Percentiles rank a stretch among this genome's conserved stretches.
These are phyloP conservation scores for Acrobasis consociella DNA, from an alignment of 2,888 invertebrate genomes.

Conservation along the genomic window DNA sequence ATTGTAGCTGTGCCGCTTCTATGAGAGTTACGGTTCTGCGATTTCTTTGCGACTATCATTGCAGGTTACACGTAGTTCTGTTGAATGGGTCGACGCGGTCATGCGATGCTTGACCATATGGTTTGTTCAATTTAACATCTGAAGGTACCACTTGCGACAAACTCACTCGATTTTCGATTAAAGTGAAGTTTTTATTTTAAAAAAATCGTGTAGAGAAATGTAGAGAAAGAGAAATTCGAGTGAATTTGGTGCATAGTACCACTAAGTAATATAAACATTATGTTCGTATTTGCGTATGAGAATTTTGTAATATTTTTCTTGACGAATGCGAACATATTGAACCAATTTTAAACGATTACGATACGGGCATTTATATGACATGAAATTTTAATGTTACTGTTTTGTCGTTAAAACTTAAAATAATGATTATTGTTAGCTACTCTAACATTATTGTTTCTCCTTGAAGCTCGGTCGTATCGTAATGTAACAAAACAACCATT, in stretches of 20 bases:
- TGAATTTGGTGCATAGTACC: slow-evolving; percentile 30
- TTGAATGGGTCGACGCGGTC: slow-evolving; percentile 64
- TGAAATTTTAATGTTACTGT: slow-evolving; percentile 5
- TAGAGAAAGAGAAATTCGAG: slow-evolving; percentile 25
- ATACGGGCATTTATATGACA: slow-evolving; percentile 3
- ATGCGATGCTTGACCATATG: slow-evolving; percentile 72
- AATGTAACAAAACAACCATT: slow-evolving; percentile 12
- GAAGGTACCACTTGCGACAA: slow-evolving; percentile 40
- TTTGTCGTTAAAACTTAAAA: slow-evolving; percentile 6
- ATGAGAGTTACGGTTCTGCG: slow-evolving; percentile 41
- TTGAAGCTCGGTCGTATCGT: slow-evolving; percentile 19
- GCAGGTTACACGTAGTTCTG: slow-evolving; percentile 62
- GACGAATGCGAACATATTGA: slow-evolving; percentile 26
- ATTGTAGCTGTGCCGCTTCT: slow-evolving; percentile 32
- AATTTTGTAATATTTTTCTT: slow-evolving; percentile 4
- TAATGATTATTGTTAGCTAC: background rate
- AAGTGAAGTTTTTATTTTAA: too few relatives aligned
- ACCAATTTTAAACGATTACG: slow-evolving; percentile 18
- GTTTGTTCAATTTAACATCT: slow-evolving; percentile 69
- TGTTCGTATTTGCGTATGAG: slow-evolving; percentile 26
- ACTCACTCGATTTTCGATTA: slow-evolving; percentile 37
- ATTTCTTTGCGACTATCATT: slow-evolving; percentile 71
- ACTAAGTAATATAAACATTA: slow-evolving; percentile 27
- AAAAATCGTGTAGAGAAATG: too few relatives aligned
- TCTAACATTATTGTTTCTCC: slow-evolving; percentile 5